Evolutionary conservation across 2,888 invertebrate genomes (phyloP), one percentile per base, ranked within the genome.

Genomic region (Daptonema setosum): DNA sequence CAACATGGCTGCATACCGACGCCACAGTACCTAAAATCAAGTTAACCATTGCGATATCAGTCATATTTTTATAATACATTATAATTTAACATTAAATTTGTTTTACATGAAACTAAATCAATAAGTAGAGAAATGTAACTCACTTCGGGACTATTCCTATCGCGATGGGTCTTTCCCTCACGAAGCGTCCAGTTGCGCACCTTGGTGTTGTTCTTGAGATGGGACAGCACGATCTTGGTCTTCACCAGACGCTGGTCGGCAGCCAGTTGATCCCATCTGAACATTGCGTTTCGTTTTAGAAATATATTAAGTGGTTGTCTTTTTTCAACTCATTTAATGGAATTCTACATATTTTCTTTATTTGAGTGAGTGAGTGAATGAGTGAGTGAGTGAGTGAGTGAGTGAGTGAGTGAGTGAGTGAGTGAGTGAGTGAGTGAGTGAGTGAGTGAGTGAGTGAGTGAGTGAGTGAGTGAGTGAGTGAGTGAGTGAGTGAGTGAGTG

Each of bases 161-260:
- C 28, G 65, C 67, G 57, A 57, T 67, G 66, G 24, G 68, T 67
- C 50, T 67, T 55, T 28, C 68, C 68, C 55, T 68, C 68, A 26
- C 68, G 59, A 41, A 68, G 60, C 0, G 68, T 68, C 68, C 68
- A 68, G 56, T 68, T 68, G 43, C 68, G 62, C 29, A 68, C 68
- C 57, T 68, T 68, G 24, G 68, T 67, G 55, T 68, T 68, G 61
- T 68, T 68, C 58, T 68, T 68, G 56, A 68, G 60, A 60, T 68
- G 68, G 52, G 63, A 57, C 25, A 66, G 58, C 14, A 56, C 26
- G n/a, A 20, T 35, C 25, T 43, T 50, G 14, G 65, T 66, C 57
- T 67, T 68, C 55, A 63, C 62, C 58, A 68, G 61, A 54, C 66
- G 67, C 52, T 60, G 59, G 54, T 68, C 68, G 54, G 63, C 63